Evolutionary conservation across 2,888 invertebrate genomes (phyloP).

Genomic region (Hypomecis punctinalis): DNA sequence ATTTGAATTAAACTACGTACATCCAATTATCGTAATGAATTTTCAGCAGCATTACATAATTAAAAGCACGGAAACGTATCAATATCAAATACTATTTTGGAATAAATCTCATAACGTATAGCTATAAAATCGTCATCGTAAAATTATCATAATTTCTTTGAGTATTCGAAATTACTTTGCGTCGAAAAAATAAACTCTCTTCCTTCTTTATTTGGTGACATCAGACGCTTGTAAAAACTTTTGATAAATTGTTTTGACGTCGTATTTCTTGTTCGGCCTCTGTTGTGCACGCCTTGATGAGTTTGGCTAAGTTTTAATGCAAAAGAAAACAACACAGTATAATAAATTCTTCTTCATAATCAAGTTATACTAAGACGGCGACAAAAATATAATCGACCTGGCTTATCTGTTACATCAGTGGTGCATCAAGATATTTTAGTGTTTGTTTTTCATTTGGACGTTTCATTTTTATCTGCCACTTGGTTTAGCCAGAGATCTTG

Average conservation of each 20-base stretch:
- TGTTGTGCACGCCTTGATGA: constrained; percentile 8
- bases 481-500: too few species aligned
- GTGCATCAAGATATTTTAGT: too few species aligned
- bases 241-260: constrained; percentile 33
- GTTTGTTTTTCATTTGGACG: too few species aligned
- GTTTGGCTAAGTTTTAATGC: constrained; percentile 4
- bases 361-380: too few species aligned
- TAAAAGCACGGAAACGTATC: too few species aligned
- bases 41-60: too few species aligned
- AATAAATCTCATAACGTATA: neutral
- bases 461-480: too few species aligned
- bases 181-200: constrained; percentile 20
- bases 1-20: too few species aligned
- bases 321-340: constrained; percentile 1
- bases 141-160: constrained; percentile 22
- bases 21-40: too few species aligned
- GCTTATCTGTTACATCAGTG: too few species aligned
- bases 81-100: neutral
- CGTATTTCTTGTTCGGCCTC: constrained; percentile 13
- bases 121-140: neutral
- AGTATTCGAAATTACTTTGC: constrained; percentile 22
- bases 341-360: neutral
- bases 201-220: constrained; percentile 24
- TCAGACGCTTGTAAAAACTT: constrained; percentile 27
- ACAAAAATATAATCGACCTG: too few species aligned